A percentile compares a stretch with the other conserved stretches of the same genome.
Conservation (phyloP, 2,113 vertebrate species). For the Burhinus bistriatus region DNA sequence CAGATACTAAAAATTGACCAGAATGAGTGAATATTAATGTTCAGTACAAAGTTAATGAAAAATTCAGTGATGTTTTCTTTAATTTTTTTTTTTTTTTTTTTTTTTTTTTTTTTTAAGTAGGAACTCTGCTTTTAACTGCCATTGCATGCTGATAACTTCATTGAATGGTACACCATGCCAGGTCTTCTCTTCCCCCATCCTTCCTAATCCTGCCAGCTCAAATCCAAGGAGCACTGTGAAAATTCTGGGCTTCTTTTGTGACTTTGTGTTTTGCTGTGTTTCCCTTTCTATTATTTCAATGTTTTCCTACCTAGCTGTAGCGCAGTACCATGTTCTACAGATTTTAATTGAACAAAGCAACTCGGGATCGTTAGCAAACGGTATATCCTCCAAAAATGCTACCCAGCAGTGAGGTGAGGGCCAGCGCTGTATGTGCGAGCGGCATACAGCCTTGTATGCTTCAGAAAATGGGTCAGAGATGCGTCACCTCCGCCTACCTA, state of each 20-base stretch:
- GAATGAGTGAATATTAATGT: background rate
- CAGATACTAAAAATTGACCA: background rate
- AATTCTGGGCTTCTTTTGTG: background rate
- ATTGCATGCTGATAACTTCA: background rate
- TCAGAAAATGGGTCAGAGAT: background rate
- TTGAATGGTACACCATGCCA: background rate
- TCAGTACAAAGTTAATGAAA: background rate
- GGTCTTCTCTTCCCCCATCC: background rate
- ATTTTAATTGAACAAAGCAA: background rate
- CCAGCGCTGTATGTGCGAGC: background rate
- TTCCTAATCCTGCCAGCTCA: background rate
- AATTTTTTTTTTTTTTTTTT: background rate
- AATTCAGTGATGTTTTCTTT: background rate
- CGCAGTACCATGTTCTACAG: background rate
- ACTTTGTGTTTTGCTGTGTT: background rate
- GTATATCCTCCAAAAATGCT: background rate
- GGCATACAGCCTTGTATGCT: background rate
- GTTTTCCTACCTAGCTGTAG: background rate
- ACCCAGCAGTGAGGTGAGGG: background rate
- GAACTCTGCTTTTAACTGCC: background rate
- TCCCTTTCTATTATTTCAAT: background rate
- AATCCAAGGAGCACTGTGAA: background rate
- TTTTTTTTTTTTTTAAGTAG: background rate
- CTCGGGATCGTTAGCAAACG: background rate
- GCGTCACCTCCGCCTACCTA: background rate